phyloP scores from a whole-genome alignment of 2,113 vertebrate genomes.

The Cyanoliseus patagonus region DNA sequence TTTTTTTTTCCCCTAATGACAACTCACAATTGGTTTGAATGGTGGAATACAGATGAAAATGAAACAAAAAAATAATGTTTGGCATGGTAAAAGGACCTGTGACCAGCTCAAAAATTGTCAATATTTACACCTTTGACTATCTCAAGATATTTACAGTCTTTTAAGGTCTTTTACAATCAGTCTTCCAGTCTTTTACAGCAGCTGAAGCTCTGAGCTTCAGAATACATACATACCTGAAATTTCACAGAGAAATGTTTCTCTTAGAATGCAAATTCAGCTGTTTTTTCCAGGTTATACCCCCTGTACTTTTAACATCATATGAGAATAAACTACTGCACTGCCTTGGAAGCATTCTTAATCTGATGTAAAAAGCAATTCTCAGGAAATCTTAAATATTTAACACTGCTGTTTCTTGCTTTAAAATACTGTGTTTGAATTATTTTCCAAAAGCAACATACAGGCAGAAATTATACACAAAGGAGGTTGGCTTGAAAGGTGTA shows the following conservation, averaged over 20 bases:
- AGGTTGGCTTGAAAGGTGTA: background rate
- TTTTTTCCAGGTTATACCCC: background rate
- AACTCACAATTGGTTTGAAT: background rate
- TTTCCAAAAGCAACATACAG: background rate
- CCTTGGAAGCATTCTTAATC: background rate
- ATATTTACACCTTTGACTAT: background rate
- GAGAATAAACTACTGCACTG: background rate
- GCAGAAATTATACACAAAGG: background rate
- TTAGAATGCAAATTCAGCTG: background rate
- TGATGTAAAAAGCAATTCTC: background rate
- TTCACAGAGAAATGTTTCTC: background rate
- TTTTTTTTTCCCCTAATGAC: background rate
- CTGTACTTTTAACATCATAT: background rate
- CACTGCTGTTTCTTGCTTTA: background rate
- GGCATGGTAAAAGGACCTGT: background rate
- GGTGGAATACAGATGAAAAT: background rate
- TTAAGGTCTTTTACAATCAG: background rate
- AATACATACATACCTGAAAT: background rate
- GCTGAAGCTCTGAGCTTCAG: background rate
- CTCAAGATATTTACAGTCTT: background rate
- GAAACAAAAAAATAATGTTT: background rate
- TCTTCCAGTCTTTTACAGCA: background rate
- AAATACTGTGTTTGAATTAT: background rate
- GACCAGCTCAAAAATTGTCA: background rate
- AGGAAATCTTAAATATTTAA: background rate